Evolutionary conservation across 2,888 invertebrate genomes (phyloP).

Genomic region (Conistra vaccinii): DNA sequence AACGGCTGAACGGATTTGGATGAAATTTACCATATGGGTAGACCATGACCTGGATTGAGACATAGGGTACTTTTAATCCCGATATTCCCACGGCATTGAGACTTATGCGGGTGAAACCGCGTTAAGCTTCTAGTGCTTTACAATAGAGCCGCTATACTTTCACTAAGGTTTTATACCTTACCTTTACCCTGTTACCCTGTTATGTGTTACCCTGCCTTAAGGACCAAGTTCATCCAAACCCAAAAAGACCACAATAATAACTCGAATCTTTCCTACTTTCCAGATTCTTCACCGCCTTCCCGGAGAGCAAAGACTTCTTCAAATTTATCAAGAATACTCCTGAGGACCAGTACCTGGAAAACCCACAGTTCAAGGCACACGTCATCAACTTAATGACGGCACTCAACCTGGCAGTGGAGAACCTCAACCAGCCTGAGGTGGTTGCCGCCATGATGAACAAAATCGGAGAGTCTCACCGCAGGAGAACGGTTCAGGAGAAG

Average conservation of each 20-base stretch:
- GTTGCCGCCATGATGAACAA: constrained; percentile 87
- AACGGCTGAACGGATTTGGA: no score
- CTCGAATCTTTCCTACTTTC: constrained; percentile 10
- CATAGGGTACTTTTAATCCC: no score
- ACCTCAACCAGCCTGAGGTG: constrained; percentile 85
- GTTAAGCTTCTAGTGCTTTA: no score
- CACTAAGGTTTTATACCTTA: neutral
- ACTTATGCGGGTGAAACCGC: no score
- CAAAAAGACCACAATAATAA: neutral
- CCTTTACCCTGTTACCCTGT: neutral
- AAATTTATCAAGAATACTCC: constrained; percentile 81
- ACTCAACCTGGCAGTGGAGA: constrained; percentile 81
- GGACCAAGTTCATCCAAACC: neutral
- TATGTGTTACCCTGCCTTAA: no score
- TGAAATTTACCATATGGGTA: no score
- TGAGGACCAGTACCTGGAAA: constrained; percentile 80
- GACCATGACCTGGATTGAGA: no score
- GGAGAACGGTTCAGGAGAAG: constrained; percentile 79
- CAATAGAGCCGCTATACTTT: neutral
- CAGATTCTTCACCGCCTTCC: constrained; percentile 84
- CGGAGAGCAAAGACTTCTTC: constrained; percentile 85
- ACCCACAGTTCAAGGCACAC: constrained; percentile 87
- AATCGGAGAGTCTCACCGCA: constrained; percentile 84
- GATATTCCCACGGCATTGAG: no score
- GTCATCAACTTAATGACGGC: constrained; percentile 87